Base-by-base conservation (phyloP, 1,140 invertebrate species). In the Elysia chlorotica region DNA sequence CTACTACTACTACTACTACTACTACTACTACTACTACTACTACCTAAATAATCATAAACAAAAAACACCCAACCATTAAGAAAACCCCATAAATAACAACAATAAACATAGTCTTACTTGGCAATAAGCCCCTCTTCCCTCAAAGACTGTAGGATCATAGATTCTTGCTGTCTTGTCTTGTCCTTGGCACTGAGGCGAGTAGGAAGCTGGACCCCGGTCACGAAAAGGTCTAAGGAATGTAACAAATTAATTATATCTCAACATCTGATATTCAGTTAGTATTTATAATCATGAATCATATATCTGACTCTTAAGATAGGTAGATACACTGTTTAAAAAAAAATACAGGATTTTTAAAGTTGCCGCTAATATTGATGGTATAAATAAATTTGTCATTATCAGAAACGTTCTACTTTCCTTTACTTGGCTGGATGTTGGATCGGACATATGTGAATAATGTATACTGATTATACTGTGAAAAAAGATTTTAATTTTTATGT, bases 41-140 rank as follows among this genome's bases (percentile, higher is more conserved):
- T n/a, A 48, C n/a, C 10, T 48, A 48, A n/a, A 14, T n/a, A 48
- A 48, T 48, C 41, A 48, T 59, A 10, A 19, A 19, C 25, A 59
- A 59, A 59, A 10, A 59, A 59, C 25, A 59, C 6, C 14, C 17
- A 25, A 59, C n/a, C n/a, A n/a, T n/a, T n/a, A 59, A 59, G 10
- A 59, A 59, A 59, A 59, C 17, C 17, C 17, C 6, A 59, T 25
- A 6, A 19, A 10, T 25, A 25, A 25, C 10, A 25, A 59, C 17
- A 59, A 59, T 59, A 59, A 17, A 10, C 6, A 17, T 31, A 30
- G 10, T 31, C 61, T 63, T 63, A 63, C 61, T 79, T 74, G 31
- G 83, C 54, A 30, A 88, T 86, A 2, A 88, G 76, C 0, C 87
- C 87, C 71, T 88, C 87, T 59, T 87, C 81, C 41, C 82, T 68